Base-by-base conservation (phyloP, 2,113 vertebrate species). In the Xiphophorus couchianus region DNA sequence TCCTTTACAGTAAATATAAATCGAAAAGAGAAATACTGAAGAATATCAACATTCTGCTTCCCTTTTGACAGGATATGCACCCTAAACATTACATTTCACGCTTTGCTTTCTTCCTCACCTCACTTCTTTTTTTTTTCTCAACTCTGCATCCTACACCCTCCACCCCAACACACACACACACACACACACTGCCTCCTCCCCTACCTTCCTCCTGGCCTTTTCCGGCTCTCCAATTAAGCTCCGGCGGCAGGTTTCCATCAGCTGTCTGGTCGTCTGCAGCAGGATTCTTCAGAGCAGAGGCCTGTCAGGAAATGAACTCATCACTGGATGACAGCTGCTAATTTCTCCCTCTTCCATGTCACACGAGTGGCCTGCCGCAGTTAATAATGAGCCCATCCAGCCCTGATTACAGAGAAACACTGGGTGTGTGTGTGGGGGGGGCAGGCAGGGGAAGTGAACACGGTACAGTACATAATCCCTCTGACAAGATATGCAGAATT, bases 291-390 rank as follows among this genome's bases (percentile, higher is more conserved):
- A 33, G 85, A 86, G 84, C 89, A 82, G 88, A 84, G 94, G 94
- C 95, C 96, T 96, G 95, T 97, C 97, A 97, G 97, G 96, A 98
- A 98, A 98, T 97, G 96, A 98, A 97, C 96, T 97, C 96, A 94
- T 98, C 97, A 96, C 73, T 90, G 93, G 80, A 93, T 96, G 97
- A 96, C 97, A 98, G 97, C 97, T 97, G 97, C 96, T 97, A 98
- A 97, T 98, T 98, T 96, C 96, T 96, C 92, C 95, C 94, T 95
- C 95, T 96, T 95, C 94, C 95, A 95, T 96, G 96, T 97, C 97
- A 96, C 95, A 96, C 92, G 93, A 96, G 95, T 96, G 94, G 95
- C 95, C 96, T 92, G 96, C 96, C 96, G 95, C 94, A 96, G 95
- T 95, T 96, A 95, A 96, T 97, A 95, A 97, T 96, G 95, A 97